Evolutionary conservation across 1,140 invertebrate genomes (phyloP), one percentile per base, ranked within the genome.

Genomic region (Bombus consobrinus): DNA sequence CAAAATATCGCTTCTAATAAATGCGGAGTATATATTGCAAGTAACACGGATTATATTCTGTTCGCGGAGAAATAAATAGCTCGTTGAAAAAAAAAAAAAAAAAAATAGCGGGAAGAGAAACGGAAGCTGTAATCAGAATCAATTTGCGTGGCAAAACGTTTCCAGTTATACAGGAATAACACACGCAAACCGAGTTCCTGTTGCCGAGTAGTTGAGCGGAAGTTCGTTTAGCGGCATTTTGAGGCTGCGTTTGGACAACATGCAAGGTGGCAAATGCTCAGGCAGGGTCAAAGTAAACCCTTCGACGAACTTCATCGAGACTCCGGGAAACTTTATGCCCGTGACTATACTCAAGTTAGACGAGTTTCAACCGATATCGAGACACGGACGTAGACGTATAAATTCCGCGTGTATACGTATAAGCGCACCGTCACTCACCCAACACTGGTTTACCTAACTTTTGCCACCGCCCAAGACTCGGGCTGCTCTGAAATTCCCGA

Each of bases 331-430:
- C 79, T 90, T 89, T 87, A 83, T 59, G 71, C 39, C 41, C 76
- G 53, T 84, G 81, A 75, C 75, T 78, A 34, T 78, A 68, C 59
- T 59, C 88, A 66, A 81, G 85, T 87, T 87, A 75, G 74, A 85
- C 82, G 83, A 90, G 88, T 90, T 90, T 88, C 47, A 81, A 88
- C 64, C 79, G 85, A 85, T 89, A 90, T 87, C 81, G 78, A 59
- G 81, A 77, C 71, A 57, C 66, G 77, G 34, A 87, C 84, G 77
- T 68, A 34, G 80, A 87, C 34, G 78, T 78, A 77, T 82, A 89
- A 88, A 89, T 89, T 89, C 64, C 84, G 43, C 59, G 39, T 66
- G 79, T 84, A 75, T 59, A 80, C 68, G 77, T 41, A 53, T 37
- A 80, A 53, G 37, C n/a, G 15, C 6, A 22, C 28, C 43, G 80